A percentile compares a stretch with the other conserved stretches of the same genome.
These are phyloP conservation scores for Epirrita christyi DNA, from an alignment of 2,888 invertebrate species.

Conservation along the genomic window DNA sequence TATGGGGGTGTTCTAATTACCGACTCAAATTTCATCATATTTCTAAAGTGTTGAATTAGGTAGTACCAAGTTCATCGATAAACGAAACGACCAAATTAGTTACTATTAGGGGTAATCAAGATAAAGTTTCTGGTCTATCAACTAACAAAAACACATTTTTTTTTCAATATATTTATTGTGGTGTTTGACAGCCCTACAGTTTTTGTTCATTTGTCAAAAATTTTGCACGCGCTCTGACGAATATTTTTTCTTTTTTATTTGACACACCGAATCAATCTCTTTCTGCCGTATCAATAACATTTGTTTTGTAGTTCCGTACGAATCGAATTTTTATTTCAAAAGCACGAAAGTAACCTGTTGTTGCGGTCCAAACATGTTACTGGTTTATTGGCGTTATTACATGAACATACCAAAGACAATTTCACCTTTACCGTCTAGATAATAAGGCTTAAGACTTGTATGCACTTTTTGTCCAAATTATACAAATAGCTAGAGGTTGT, in stretches of 20 bases:
- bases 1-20: neutral
- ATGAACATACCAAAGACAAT: constrained; percentile 17
- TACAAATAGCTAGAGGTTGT: constrained; percentile 14
- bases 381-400: constrained; percentile 43
- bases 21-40: neutral
- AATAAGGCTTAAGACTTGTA: constrained; percentile 12
- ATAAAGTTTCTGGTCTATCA: neutral
- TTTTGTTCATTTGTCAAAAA: neutral
- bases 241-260: constrained; percentile 3
- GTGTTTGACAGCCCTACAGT: constrained; percentile 15
- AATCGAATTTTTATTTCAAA: constrained; percentile 56
- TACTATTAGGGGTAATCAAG: too few species aligned
- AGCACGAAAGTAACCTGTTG: constrained; percentile 54
- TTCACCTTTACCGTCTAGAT: constrained; percentile 6
- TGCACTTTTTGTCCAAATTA: constrained; percentile 5
- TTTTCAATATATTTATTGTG: neutral
- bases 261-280: constrained; percentile 1
- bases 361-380: constrained; percentile 48
- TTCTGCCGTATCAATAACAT: constrained; percentile 44
- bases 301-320: constrained; percentile 33
- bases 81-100: too few species aligned
- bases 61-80: too few species aligned
- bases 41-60: neutral
- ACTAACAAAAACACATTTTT: neutral
- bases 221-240: neutral